phyloP scores from a whole-genome alignment of 1,140 invertebrate genomes.

The Lucilia sericata region DNA sequence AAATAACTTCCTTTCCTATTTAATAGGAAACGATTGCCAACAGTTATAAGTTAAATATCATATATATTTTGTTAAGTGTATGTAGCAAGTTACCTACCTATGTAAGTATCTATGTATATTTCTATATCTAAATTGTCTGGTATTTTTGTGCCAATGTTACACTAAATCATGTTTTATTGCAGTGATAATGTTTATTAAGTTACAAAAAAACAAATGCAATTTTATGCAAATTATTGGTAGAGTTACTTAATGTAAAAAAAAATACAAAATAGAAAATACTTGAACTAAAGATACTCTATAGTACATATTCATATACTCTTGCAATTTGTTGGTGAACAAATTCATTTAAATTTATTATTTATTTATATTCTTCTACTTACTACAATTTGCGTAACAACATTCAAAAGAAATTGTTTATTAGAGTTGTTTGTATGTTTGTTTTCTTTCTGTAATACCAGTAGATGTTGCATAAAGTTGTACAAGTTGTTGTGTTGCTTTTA shows the following conservation, averaged over 20 bases:
- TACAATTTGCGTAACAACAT: neutral
- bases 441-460: neutral
- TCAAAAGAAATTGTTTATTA: neutral
- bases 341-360: too few relatives aligned
- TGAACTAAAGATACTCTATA: neutral
- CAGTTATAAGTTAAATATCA: neutral
- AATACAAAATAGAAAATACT: neutral
- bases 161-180: conserved; percentile 24
- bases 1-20: neutral
- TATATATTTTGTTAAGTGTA: neutral
- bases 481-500: neutral
- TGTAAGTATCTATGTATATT: neutral
- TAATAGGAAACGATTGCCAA: neutral
- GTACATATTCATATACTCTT: neutral
- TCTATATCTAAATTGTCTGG: too few relatives aligned
- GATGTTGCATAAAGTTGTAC: neutral
- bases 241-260: neutral
- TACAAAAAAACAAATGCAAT: neutral
- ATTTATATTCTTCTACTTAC: too few relatives aligned
- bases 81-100: neutral
- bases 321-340: neutral
- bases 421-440: neutral
- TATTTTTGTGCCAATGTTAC: neutral
- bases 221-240: neutral
- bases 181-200: conserved; percentile 11